phyloP scores from a whole-genome alignment of 2,113 vertebrate genomes.

The Malurus melanocephalus region DNA sequence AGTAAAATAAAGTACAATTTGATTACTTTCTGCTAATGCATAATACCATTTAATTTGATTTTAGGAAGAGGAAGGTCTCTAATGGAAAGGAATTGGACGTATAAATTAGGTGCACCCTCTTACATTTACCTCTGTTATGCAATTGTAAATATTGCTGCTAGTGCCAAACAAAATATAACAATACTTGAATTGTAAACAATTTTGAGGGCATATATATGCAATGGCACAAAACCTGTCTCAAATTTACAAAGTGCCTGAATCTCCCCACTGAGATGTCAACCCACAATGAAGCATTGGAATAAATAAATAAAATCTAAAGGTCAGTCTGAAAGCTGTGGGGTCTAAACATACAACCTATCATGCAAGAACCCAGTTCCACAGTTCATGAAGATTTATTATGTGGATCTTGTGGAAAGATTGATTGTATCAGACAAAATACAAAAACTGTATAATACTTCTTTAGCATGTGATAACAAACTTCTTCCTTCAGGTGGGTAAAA shows the following conservation, averaged over 20 bases:
- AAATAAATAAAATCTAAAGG: neutral
- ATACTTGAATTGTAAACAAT: neutral
- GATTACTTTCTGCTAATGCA: slow-evolving; percentile 19
- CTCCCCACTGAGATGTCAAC: neutral
- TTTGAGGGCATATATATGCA: neutral
- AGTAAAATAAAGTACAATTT: slow-evolving; percentile 29
- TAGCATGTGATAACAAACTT: neutral
- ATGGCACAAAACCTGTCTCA: neutral
- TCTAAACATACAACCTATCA: neutral
- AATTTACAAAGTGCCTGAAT: neutral
- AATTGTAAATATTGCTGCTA: neutral
- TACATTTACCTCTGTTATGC: neutral
- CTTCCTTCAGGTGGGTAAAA: neutral
- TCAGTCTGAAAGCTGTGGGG: neutral
- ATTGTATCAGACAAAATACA: neutral
- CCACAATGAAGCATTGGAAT: neutral
- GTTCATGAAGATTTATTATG: neutral
- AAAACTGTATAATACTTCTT: neutral
- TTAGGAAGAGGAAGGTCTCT: slow-evolving; percentile 3
- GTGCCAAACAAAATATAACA: neutral
- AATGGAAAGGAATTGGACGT: slow-evolving; percentile 16
- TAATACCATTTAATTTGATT: slow-evolving; percentile 37
- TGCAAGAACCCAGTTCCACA: neutral
- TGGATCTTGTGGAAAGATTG: neutral
- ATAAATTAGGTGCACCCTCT: neutral